Conservation (phyloP, 1,140 invertebrate genomes). For the Babylonia areolata region DNA sequence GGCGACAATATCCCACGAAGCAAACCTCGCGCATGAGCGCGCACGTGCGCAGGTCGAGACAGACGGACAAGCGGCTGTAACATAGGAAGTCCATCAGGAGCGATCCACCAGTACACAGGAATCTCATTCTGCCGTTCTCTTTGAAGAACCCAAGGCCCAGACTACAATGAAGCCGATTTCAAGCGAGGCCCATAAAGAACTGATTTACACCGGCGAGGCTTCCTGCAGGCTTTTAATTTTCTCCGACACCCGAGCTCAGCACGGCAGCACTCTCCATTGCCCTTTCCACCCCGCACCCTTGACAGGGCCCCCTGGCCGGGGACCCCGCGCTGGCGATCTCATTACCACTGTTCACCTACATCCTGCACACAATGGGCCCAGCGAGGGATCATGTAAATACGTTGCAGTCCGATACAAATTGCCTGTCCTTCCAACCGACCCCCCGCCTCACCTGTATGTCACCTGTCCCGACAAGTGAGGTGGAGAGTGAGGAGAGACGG, state of each 20-base stretch:
- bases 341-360: slow-evolving; percentile 31
- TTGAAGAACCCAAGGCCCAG: neutral
- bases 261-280: neutral
- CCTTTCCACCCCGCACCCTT: slow-evolving; percentile 1
- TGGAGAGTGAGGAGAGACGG: neutral
- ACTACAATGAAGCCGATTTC: neutral
- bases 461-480: neutral
- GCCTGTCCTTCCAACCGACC: neutral
- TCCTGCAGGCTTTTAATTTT: slow-evolving; percentile 29
- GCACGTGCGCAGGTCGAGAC: too few relatives aligned
- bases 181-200: neutral
- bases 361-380: slow-evolving; percentile 22
- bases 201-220: slow-evolving; percentile 8
- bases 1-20: too few relatives aligned
- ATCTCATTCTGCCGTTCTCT: neutral
- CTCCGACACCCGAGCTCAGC: slow-evolving; percentile 29
- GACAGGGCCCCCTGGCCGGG: slow-evolving; percentile 11
- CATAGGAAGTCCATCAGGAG: neutral
- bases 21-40: too few relatives aligned
- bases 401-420: slow-evolving; percentile 36
- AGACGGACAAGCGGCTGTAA: too few relatives aligned
- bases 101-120: too few relatives aligned
- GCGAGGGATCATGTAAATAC: slow-evolving; percentile 32
- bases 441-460: neutral
- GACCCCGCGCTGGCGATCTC: slow-evolving; percentile 15